Percentiles rank a stretch among this genome's conserved stretches.
Conservation (phyloP, 2,113 vertebrate genomes). For the Cololabis saira region DNA sequence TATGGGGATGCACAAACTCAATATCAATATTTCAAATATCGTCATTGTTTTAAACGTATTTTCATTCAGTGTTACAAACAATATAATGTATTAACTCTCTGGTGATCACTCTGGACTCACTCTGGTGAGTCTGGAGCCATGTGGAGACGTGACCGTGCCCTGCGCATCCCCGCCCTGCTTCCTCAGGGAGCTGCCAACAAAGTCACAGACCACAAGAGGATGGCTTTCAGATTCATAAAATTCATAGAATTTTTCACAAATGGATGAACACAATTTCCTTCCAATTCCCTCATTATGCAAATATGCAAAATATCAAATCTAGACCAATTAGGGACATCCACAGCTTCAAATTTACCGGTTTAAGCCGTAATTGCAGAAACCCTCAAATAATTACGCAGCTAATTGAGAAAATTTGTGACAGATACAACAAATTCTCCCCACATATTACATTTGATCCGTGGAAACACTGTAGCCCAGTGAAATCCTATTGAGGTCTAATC, state of each 20-base stretch:
- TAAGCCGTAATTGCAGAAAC: conserved; percentile 99
- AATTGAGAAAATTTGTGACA: conserved; percentile 99
- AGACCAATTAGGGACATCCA: conserved; percentile 98
- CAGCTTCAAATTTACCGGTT: conserved; percentile 98
- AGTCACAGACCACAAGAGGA: conserved; percentile 93
- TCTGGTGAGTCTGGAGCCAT: conserved; percentile 32
- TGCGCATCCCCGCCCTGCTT: conserved; percentile 51
- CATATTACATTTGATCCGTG: conserved; percentile 99
- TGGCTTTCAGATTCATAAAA: conserved; percentile 99
- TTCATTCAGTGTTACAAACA: conserved; percentile 11
- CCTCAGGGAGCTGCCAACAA: conserved; percentile 92
- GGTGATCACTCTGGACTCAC: conserved; percentile 31
- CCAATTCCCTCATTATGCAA: conserved; percentile 99
- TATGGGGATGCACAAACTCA: not conserved
- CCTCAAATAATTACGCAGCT: conserved; percentile 99
- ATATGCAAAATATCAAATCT: conserved; percentile 99
- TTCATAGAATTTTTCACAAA: conserved; percentile 97
- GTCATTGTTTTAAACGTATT: not conserved
- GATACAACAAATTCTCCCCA: conserved; percentile 99
- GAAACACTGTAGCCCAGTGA: conserved; percentile 93
- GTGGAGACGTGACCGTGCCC: conserved; percentile 51
- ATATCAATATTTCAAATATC: conserved; percentile 5
- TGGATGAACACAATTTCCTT: conserved; percentile 99
- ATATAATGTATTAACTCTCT: conserved; percentile 13
- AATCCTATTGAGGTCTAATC: conserved; percentile 97